A percentile compares a stretch with the other conserved stretches of the same genome.
These are phyloP conservation scores for Crypturellus undulatus DNA, from an alignment of 2,113 vertebrate genomes.

Conservation along the genomic window DNA sequence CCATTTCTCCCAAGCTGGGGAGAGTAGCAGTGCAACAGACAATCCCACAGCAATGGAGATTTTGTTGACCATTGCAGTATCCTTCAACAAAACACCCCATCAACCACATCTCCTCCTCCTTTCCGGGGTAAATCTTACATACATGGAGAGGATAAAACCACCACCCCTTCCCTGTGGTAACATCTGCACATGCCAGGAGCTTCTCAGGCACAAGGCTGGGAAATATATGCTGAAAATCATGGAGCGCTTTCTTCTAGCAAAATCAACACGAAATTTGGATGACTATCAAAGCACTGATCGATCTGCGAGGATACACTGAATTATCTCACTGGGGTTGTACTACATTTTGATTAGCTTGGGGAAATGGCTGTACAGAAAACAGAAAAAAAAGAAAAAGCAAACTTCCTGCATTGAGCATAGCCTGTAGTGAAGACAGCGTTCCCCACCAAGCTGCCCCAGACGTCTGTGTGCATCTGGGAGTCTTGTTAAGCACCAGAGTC, in stretches of 20 bases:
- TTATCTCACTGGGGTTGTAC: background rate
- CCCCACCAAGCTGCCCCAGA: background rate
- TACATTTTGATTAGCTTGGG: background rate
- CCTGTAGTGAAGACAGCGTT: background rate
- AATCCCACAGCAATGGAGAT: background rate
- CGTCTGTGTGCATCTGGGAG: background rate
- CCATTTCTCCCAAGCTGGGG: no score
- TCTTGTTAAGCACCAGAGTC: background rate
- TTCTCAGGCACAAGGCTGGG: background rate
- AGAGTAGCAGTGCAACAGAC: background rate
- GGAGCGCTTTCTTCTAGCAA: background rate
- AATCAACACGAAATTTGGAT: background rate
- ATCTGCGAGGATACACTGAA: background rate
- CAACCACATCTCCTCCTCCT: background rate
- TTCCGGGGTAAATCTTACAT: background rate
- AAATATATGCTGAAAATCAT: background rate
- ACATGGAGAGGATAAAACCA: background rate
- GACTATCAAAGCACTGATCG: background rate
- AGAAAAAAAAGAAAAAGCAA: background rate
- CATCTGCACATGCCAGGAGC: rapidly evolving
- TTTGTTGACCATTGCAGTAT: background rate
- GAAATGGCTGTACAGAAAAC: background rate
- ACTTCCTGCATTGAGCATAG: rapidly evolving
- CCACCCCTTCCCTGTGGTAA: background rate
- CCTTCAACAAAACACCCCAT: background rate